Conservation (phyloP, 2,888 invertebrate species). For the Plebejus argus region DNA sequence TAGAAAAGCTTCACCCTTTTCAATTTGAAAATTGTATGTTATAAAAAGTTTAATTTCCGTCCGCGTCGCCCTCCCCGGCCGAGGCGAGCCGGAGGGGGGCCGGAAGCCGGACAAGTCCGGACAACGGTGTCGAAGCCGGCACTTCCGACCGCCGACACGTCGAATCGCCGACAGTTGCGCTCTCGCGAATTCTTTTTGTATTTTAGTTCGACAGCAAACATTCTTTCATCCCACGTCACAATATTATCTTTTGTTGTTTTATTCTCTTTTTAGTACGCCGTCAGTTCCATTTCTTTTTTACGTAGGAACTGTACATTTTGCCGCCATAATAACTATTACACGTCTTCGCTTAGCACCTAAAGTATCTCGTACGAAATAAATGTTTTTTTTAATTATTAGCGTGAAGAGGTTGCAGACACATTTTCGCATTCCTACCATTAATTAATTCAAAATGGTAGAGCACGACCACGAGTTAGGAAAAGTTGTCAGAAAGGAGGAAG, state of each 20-base stretch:
- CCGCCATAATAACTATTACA: no score
- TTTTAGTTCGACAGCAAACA: neutral
- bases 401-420: neutral
- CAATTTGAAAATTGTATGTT: neutral
- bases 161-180: neutral
- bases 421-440: no score
- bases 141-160: neutral
- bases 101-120: conserved; percentile 36
- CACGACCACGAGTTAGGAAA: neutral
- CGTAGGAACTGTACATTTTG: no score
- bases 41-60: conserved; percentile 25
- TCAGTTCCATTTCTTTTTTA: neutral
- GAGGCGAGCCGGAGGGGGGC: conserved; percentile 8
- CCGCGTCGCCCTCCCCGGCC: conserved; percentile 25
- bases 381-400: no score
- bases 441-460: no score
- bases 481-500: neutral
- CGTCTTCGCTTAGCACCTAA: no score
- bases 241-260: neutral
- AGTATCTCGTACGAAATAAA: no score
- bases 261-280: neutral
- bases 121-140: neutral
- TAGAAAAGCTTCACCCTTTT: conserved; percentile 7
- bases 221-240: neutral
- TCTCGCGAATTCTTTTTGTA: neutral